phyloP scores from a whole-genome alignment of 92 coral and sea anemone species.

The Epizoanthus fatuus region DNA sequence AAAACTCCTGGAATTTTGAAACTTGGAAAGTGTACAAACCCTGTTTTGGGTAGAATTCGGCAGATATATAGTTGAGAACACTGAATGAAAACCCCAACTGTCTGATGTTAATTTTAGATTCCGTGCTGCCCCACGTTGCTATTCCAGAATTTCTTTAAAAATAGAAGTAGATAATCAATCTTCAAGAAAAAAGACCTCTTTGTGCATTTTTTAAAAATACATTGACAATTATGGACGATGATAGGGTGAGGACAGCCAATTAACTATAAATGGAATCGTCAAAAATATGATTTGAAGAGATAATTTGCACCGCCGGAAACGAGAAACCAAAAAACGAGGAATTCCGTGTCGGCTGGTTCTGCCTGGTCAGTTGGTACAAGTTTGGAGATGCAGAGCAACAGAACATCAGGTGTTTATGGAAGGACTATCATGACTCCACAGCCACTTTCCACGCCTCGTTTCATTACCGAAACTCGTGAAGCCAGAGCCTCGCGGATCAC shows the following conservation, averaged over 20 bases:
- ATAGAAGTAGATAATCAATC: too few species aligned
- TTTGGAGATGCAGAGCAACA: not conserved
- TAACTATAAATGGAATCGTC: not conserved
- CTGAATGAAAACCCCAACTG: too few species aligned
- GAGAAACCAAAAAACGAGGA: not conserved
- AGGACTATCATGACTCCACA: not conserved
- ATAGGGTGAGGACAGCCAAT: slow-evolving; percentile 13
- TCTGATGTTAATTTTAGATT: too few species aligned
- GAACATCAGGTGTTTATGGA: not conserved
- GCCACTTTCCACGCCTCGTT: not conserved
- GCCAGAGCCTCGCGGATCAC: not conserved
- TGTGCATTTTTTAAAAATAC: too few species aligned
- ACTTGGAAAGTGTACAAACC: too few species aligned
- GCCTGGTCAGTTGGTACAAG: not conserved
- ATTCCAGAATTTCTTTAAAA: too few species aligned
- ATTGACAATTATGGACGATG: not conserved
- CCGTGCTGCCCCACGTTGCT: too few species aligned
- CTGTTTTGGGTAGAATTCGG: too few species aligned
- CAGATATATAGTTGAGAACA: too few species aligned
- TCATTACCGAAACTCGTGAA: not conserved
- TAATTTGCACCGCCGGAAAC: slow-evolving; percentile 1
- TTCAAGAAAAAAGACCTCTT: too few species aligned
- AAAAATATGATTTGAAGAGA: not conserved
- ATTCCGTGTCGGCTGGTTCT: not conserved
- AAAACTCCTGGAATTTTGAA: too few species aligned